phyloP scores from a whole-genome alignment of 2,113 vertebrate species.

The Cheirogaleus medius region DNA sequence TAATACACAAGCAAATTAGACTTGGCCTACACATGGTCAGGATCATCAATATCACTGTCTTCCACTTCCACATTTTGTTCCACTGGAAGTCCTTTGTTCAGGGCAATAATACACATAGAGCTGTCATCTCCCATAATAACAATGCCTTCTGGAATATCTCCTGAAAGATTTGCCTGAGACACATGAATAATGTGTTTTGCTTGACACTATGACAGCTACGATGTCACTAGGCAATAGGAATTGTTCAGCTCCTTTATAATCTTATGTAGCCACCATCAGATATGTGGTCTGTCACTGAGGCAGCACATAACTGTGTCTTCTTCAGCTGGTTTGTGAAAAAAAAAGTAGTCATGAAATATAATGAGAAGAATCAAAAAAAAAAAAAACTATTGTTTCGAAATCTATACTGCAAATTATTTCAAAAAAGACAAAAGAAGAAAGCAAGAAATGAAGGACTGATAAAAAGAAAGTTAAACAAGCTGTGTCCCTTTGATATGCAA shows the following conservation, averaged over 20 bases:
- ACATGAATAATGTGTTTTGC: neutral
- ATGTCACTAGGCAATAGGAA: neutral
- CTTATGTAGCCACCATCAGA: neutral
- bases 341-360: neutral
- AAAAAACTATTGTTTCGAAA: neutral
- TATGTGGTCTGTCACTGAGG: neutral
- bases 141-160: neutral
- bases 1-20: neutral
- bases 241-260: neutral
- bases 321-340: neutral
- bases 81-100: neutral
- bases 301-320: neutral
- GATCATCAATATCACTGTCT: neutral
- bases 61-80: neutral
- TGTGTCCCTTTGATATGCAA: neutral
- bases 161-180: neutral
- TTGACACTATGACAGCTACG: neutral
- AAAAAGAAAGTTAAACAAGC: neutral
- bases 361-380: neutral
- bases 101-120: neutral
- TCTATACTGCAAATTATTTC: neutral
- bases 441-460: neutral
- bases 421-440: neutral
- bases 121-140: neutral
- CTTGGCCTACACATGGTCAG: neutral